Evolutionary conservation across 2,888 invertebrate species (phyloP).

Genomic region (Exephanes ischioxanthus): DNA sequence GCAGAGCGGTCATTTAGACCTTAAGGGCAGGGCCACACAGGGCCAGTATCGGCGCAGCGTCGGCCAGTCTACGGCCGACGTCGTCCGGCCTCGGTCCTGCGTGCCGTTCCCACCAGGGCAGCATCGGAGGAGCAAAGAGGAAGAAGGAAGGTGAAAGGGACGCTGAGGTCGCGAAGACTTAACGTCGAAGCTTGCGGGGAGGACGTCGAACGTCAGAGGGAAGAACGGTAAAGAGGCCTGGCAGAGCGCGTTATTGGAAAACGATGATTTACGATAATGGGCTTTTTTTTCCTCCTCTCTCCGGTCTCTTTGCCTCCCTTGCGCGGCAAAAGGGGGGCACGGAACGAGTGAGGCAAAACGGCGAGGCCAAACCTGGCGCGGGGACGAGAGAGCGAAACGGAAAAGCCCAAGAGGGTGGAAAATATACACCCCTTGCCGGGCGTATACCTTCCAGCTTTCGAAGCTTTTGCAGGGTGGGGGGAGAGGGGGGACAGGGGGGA

Average conservation of each 20-base stretch:
- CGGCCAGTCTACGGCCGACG: too few species aligned
- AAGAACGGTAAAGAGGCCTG: constrained; percentile 81
- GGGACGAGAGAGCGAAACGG: constrained; percentile 57
- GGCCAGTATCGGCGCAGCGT: too few species aligned
- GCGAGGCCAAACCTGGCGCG: constrained; percentile 64
- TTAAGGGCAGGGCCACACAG: too few species aligned
- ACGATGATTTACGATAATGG: constrained; percentile 88
- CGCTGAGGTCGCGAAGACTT: constrained; percentile 63
- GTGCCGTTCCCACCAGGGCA: too few species aligned
- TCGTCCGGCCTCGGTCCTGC: too few species aligned
- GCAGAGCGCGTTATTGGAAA: constrained; percentile 86
- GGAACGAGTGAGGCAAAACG: constrained; percentile 60
- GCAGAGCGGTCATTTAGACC: too few species aligned
- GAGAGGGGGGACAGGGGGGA: constrained; percentile 79
- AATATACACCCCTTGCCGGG: constrained; percentile 63
- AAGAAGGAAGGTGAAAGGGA: constrained; percentile 57
- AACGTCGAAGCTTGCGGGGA: constrained; percentile 7
- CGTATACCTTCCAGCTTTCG: constrained; percentile 80
- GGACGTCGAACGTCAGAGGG: constrained; percentile 64
- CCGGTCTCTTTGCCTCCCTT: constrained; percentile 34
- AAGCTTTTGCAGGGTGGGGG: constrained; percentile 59
- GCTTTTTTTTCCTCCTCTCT: constrained; percentile 82
- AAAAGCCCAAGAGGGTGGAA: constrained; percentile 65
- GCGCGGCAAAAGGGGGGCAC: constrained; percentile 64
- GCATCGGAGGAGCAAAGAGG: neutral